These are phyloP conservation scores for Hymenopus coronatus DNA, from an alignment of 2,888 invertebrate species.

Conservation along the genomic window DNA sequence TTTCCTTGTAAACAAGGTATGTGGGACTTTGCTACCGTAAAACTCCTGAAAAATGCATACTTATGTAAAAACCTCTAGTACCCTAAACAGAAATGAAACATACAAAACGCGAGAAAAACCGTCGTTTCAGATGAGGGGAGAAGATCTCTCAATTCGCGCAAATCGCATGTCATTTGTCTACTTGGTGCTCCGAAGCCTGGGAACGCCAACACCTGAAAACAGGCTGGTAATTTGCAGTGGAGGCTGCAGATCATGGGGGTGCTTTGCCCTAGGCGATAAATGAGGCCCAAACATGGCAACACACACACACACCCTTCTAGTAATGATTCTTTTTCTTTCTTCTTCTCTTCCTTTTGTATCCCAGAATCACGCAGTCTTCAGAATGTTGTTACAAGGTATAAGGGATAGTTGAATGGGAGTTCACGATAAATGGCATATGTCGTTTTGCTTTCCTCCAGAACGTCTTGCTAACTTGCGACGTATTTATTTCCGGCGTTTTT, in stretches of 20 bases:
- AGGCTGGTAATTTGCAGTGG: conserved; percentile 23
- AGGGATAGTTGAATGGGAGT: background rate
- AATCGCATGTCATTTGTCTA: conserved; percentile 30
- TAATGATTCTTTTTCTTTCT: conserved; percentile 4
- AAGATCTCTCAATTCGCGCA: conserved; percentile 26
- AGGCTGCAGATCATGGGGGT: conserved; percentile 10
- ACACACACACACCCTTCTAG: background rate
- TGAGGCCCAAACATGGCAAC: conserved; percentile 23
- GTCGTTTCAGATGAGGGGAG: background rate
- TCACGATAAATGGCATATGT: too few species aligned
- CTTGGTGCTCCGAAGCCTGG: conserved; percentile 10
- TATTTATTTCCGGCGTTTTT: too few species aligned
- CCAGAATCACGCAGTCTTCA: background rate
- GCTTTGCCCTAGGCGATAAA: conserved; percentile 17
- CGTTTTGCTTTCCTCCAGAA: too few species aligned
- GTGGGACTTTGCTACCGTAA: too few species aligned
- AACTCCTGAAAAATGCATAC: too few species aligned
- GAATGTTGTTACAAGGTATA: background rate
- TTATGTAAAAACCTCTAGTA: too few species aligned
- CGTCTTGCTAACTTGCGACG: too few species aligned
- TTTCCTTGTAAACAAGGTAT: too few species aligned
- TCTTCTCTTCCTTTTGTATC: background rate
- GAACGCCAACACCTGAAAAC: conserved; percentile 23
- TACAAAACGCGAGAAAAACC: background rate
- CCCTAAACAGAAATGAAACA: background rate